Percentiles rank a stretch among this genome's conserved stretches.
These are phyloP conservation scores for Actinopyga echinites DNA, from an alignment of 53 echinoderm and acorn worm species.

Conservation along the genomic window DNA sequence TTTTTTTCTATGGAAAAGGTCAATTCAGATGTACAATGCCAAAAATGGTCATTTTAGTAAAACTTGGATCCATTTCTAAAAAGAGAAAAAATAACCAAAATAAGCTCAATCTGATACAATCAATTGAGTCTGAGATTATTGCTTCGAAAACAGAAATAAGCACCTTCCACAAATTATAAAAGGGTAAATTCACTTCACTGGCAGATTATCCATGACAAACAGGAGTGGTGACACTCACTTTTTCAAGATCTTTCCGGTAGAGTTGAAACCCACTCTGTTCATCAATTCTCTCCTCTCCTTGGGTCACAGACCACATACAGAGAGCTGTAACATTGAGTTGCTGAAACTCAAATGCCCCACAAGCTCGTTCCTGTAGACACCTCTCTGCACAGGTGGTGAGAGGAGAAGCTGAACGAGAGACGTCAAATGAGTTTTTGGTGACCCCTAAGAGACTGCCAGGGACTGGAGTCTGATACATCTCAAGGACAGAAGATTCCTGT, in stretches of 20 bases:
- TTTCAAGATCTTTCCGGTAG: conserved; percentile 72
- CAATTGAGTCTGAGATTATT: too few relatives aligned
- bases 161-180: too few relatives aligned
- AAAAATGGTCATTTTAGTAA: too few relatives aligned
- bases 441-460: conserved; percentile 73
- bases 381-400: conserved; percentile 70
- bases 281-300: conserved; percentile 59
- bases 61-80: too few relatives aligned
- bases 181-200: background rate
- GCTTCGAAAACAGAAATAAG: too few relatives aligned
- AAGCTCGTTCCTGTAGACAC: conserved; percentile 82
- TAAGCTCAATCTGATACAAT: too few relatives aligned
- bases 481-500: conserved; percentile 42
- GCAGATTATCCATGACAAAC: too few relatives aligned
- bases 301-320: conserved; percentile 78
- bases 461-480: conserved; percentile 76
- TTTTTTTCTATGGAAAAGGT: too few relatives aligned
- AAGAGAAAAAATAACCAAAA: too few relatives aligned
- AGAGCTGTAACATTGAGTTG: conserved; percentile 58
- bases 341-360: conserved; percentile 81
- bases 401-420: conserved; percentile 63
- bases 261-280: conserved; percentile 71
- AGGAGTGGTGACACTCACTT: conserved; percentile 40
- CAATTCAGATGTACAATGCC: too few relatives aligned
- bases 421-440: conserved; percentile 69